Percentiles rank a stretch among this genome's conserved stretches.
These are phyloP conservation scores for Icerya purchasi DNA, from an alignment of 2,888 invertebrate species.

Conservation along the genomic window DNA sequence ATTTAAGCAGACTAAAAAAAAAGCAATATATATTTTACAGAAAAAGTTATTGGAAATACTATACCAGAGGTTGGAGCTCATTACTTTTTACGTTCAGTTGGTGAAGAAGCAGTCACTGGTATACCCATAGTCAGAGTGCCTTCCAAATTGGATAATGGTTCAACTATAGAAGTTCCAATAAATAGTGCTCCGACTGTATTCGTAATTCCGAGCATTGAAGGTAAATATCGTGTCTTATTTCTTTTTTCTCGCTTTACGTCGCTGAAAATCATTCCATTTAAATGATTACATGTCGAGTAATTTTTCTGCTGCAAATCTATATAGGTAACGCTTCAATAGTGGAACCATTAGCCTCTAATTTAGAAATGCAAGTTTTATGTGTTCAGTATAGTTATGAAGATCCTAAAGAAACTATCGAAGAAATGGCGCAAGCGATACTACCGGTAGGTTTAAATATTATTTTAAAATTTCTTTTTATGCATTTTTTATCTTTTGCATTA, in stretches of 20 bases:
- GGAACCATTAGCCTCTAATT: slow-evolving; percentile 30
- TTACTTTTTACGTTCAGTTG: slow-evolving; percentile 36
- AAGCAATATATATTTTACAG: too few species aligned
- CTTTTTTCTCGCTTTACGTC: neutral
- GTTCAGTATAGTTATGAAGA: slow-evolving; percentile 32
- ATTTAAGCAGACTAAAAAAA: too few species aligned
- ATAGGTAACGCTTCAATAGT: slow-evolving; percentile 31
- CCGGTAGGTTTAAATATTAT: slow-evolving; percentile 15
- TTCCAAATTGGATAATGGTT: slow-evolving; percentile 30
- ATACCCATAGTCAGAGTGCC: slow-evolving; percentile 34
- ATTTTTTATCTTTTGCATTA: too few species aligned
- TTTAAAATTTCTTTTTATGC: neutral
- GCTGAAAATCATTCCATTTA: too few species aligned
- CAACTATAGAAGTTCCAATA: slow-evolving; percentile 24
- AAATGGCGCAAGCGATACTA: slow-evolving; percentile 27
- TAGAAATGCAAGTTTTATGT: slow-evolving; percentile 32
- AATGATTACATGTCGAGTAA: too few species aligned
- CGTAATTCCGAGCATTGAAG: slow-evolving; percentile 46
- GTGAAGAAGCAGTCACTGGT: slow-evolving; percentile 34
- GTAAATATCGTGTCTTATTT: slow-evolving; percentile 10
- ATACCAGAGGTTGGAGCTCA: slow-evolving; percentile 24
- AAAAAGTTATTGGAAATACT: neutral
- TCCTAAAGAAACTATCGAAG: slow-evolving; percentile 27
- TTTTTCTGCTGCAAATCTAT: slow-evolving; percentile 1
- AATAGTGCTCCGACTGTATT: slow-evolving; percentile 28